Evolutionary conservation across 2,888 invertebrate genomes (phyloP).

Genomic region (Chymomyza amoena): DNA sequence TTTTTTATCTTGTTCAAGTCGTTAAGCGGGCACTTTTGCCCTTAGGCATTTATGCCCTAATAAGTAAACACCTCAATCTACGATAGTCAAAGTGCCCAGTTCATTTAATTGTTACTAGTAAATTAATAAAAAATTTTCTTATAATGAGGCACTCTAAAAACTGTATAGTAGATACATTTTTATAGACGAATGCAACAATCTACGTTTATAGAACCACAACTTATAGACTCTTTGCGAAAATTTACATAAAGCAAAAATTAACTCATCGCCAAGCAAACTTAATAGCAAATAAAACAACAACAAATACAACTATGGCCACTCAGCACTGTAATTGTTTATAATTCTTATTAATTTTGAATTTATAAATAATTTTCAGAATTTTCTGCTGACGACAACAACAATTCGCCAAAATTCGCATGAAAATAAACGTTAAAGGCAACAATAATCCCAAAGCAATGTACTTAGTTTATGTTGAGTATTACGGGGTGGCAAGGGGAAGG

Average conservation of each 20-base stretch:
- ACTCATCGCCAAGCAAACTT: slow-evolving; percentile 13
- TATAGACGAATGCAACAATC: background rate
- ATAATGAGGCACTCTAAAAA: background rate
- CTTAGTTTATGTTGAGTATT: background rate
- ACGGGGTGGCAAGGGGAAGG: background rate
- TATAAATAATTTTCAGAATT: slow-evolving; percentile 47
- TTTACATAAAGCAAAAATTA: background rate
- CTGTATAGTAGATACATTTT: background rate
- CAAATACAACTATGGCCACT: slow-evolving; percentile 15
- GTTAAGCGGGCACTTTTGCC: no score
- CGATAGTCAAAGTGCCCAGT: background rate
- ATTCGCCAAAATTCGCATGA: background rate
- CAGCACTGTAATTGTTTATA: slow-evolving; percentile 37
- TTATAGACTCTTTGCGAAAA: background rate
- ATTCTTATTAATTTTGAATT: slow-evolving; percentile 61
- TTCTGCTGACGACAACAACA: slow-evolving; percentile 45
- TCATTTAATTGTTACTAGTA: background rate
- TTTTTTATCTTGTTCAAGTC: no score
- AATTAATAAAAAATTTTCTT: background rate
- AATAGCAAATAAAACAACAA: background rate
- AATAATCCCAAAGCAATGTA: background rate
- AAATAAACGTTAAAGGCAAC: background rate
- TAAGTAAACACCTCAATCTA: background rate
- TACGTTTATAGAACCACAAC: background rate
- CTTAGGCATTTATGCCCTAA: no score